Evolutionary conservation across 2,888 invertebrate genomes (phyloP), one percentile per base, ranked within the genome.

Genomic region (Parthenolecanium corni): DNA sequence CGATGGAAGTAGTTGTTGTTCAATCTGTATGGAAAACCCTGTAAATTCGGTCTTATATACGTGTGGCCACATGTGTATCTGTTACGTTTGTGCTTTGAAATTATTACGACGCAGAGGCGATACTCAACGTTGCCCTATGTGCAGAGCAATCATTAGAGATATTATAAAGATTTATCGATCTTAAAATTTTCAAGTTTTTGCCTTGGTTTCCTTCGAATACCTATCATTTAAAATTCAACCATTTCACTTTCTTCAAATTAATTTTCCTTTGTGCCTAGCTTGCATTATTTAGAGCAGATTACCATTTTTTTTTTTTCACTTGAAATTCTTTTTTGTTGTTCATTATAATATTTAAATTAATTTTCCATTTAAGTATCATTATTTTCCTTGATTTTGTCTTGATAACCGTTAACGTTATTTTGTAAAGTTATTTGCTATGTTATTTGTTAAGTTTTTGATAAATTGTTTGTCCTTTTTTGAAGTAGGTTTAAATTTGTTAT

Each of bases 31-130:
- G 73, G 95, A 95, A 72, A 85, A 90, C 69, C 82, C 85, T 36
- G 90, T 95, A 66, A 92, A 97, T 76, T 89, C 91, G 66, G 96
- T 95, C 1, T 76, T 94, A 20, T 97, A 97, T 75, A 91, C 89
- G 80, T 98, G 98, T 74, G 97, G 98, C 44, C 97, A 98, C 76
- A 94, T 97, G 93, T 97, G 97, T 74, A 93, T 97, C 93, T 98
- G 97, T 72, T 95, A 89, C 73, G 81, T 89, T 38, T 97, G 97
- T 76, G 96, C 96, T 1, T 81, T 89, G 49, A 89, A 91, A 69
- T 89, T 90, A 71, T 92, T 90, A 90, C 79, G 86, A 64, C 89
- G 89, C 21, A 85, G 85, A 70, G 89, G 89, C 0, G 90, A 89
- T 46, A 91, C 90, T 3, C 89, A 89, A 69, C 46, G 46, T 5